Conservation (phyloP, 2,113 vertebrate genomes). For the Diadophis punctatus region DNA sequence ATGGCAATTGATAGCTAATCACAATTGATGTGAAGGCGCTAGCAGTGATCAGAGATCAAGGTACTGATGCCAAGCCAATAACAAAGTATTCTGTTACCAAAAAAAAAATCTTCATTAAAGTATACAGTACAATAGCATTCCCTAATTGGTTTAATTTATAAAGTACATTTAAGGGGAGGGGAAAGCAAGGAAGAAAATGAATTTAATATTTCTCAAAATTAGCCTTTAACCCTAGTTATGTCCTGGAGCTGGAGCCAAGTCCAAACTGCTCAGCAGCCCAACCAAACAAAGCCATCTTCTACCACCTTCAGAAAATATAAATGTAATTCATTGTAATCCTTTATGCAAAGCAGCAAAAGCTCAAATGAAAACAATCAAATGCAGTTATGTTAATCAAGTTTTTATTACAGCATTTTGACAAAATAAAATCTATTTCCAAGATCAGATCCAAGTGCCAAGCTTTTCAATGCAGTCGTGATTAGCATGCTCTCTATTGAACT, state of each 20-base stretch:
- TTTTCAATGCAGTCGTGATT: background rate
- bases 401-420: background rate
- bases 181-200: background rate
- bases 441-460: background rate
- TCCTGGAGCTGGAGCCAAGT: background rate
- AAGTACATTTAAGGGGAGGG: background rate
- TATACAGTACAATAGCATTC: background rate
- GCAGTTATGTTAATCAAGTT: background rate
- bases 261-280: background rate
- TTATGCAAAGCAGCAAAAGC: background rate
- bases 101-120: background rate
- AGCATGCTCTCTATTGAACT: background rate
- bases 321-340: constrained; percentile 18
- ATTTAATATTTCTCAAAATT: background rate
- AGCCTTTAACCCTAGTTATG: background rate
- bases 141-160: background rate
- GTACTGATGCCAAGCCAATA: background rate
- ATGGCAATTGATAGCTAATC: background rate
- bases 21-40: background rate
- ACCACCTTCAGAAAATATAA: constrained; percentile 20
- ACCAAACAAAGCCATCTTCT: background rate
- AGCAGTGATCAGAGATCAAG: background rate
- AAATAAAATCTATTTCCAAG: background rate
- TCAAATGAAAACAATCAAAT: background rate
- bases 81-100: background rate